These are phyloP conservation scores for Parnassius orleans DNA, from an alignment of 2,888 invertebrate species.

Conservation along the genomic window DNA sequence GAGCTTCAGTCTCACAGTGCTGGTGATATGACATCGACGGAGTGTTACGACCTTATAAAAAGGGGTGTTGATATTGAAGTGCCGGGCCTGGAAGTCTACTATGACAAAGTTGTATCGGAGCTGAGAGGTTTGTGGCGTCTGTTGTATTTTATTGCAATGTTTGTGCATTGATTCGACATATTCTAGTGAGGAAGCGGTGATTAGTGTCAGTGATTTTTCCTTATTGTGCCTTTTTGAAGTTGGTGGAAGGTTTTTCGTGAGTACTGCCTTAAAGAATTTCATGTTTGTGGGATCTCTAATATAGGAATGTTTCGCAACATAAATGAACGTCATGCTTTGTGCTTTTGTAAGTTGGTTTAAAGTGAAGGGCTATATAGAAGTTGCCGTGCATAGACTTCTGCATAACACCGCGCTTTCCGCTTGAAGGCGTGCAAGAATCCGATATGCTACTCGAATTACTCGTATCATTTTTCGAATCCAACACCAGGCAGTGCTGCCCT, in stretches of 20 bases:
- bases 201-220: slow-evolving; percentile 9
- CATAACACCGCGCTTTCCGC: slow-evolving; percentile 55
- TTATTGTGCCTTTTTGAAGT: neutral
- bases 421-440: slow-evolving; percentile 62
- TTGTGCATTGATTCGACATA: slow-evolving; percentile 11
- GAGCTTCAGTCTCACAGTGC: slow-evolving; percentile 50
- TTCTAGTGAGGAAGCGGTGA: neutral
- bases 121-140: slow-evolving; percentile 75
- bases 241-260: neutral
- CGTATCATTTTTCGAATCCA: slow-evolving; percentile 62
- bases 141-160: slow-evolving; percentile 4
- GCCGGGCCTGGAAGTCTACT: slow-evolving; percentile 78
- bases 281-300: too few relatives aligned
- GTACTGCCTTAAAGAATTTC: neutral
- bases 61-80: slow-evolving; percentile 75
- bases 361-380: slow-evolving; percentile 22
- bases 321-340: neutral
- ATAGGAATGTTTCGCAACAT: neutral
- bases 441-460: slow-evolving; percentile 61
- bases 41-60: slow-evolving; percentile 76
- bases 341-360: slow-evolving; percentile 5
- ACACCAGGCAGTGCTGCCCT: slow-evolving; percentile 51
- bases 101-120: slow-evolving; percentile 80
- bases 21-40: slow-evolving; percentile 75
- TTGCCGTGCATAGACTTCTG: slow-evolving; percentile 30